Evolutionary conservation across 2,113 vertebrate genomes (phyloP), one percentile per base, ranked within the genome.

Genomic region (Scomber scombrus): DNA sequence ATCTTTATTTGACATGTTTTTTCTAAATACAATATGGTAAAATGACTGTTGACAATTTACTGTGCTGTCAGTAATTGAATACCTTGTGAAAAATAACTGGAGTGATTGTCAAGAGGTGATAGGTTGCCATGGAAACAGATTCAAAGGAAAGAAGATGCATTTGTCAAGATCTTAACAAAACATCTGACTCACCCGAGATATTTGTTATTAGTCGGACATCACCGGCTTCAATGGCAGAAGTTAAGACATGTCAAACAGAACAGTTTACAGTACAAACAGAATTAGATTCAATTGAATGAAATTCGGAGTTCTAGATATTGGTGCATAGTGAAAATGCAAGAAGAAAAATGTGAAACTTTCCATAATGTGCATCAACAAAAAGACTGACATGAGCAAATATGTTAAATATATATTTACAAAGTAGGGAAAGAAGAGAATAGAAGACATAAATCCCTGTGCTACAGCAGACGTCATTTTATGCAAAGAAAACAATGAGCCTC

Each of bases 41-140:
- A 18, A 45, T 68, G 19, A 47, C 26, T 57, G 62, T 10, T 67
- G 74, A 70, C 43, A 26, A 51, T 49, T 75, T 52, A 50, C 47
- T 43, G 66, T n/a, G 13, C 15, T 71, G 10, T 34, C 18, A 57
- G 61, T 55, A 70, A 78, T 58, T 71, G 55, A 89, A 87, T 50
- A 82, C 61, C 45, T 76, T 43, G 64, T 55, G 45, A 73, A 67
- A 75, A 75, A 82, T 66, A 75, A 72, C 77, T 1, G 15, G 70
- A 68, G 54, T 31, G 56, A 61, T 80, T 79, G 64, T 55, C 56
- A 81, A 49, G 66, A 87, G 86, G 80, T 84, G 81, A 91, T 71
- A 74, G 49, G 88, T 92, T 88, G 60, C 75, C 72, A 90, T 91
- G 75, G 89, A 90, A 82, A 92, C 84, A 71, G 26, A 81, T 85